Base-by-base conservation (phyloP, 2,888 invertebrate genomes). In the Ophion slaviceki region DNA sequence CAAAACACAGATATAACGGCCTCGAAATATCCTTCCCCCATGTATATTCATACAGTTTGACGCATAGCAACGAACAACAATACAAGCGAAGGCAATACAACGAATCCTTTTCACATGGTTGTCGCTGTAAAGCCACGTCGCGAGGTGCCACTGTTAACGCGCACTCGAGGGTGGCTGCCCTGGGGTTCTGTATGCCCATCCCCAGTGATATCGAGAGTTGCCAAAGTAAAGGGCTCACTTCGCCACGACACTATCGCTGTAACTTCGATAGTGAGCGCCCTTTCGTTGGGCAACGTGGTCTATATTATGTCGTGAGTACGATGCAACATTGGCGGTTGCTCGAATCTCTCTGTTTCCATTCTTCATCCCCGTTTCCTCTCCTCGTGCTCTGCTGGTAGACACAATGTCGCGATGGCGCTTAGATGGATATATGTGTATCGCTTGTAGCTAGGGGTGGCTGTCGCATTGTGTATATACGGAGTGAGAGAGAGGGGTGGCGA, bases 101-200 rank as follows among this genome's bases (percentile, higher is more conserved):
- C 47, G 47, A 47, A 1, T 14, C 47, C 14, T 47, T 47, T 47
- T 47, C 47, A 47, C 47, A 47, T 47, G 47, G 47, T 40, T 20
- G 6, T 24, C 24, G 32, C 32, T 28, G 47, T 14, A 47, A 47
- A 47, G 47, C 47, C 47, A 14, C 61, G 10, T 24, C 66, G 17
- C 4, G 78, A 61, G 61, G 70, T 47, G 68, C 57, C 79, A 71
- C 59, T 62, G 79, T 62, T 79, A 70, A 70, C 79, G 70, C 28
- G 61, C n/a, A 28, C 5, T 14, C 14, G 70, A 70, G 70, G 59
- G n/a, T 36, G 40, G 61, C 66, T 53, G 32, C 45, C n/a, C n/a
- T n/a, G n/a, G n/a, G n/a, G 59, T 28, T 78, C 67, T 66, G 40
- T 67, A 32, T 36, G 20, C 57, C 59, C 17, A 57, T 68, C 4